Evolutionary conservation across 1,140 invertebrate genomes (phyloP).

Genomic region (Phenacoccus solenopsis): DNA sequence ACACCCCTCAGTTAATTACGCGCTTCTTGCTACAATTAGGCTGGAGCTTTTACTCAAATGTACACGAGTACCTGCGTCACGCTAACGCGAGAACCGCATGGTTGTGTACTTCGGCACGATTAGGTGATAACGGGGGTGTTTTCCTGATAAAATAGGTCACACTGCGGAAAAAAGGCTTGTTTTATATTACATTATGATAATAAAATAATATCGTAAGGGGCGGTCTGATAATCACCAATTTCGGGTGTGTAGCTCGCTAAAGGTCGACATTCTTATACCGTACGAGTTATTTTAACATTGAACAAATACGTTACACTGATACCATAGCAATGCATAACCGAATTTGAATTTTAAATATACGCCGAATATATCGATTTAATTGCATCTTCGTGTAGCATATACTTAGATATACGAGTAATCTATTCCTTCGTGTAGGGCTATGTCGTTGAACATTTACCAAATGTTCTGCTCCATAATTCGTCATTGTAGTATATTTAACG

Average conservation of each 20-base stretch:
- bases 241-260: not conserved
- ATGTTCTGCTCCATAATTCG: too few species aligned
- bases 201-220: not conserved
- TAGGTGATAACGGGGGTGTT: not conserved
- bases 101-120: not conserved
- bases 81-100: not conserved
- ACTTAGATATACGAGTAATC: too few species aligned
- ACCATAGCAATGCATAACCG: not conserved
- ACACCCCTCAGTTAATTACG: too few species aligned
- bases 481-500: too few species aligned
- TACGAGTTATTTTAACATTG: slow-evolving; percentile 3
- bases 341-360: not conserved
- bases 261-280: not conserved
- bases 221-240: not conserved
- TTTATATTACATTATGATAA: slow-evolving; percentile 4
- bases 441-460: too few species aligned
- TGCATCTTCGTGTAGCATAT: not conserved
- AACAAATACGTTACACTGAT: not conserved
- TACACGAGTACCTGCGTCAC: not conserved
- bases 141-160: not conserved
- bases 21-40: too few species aligned
- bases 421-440: too few species aligned
- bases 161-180: not conserved
- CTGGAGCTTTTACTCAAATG: not conserved
- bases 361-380: not conserved